A percentile compares a stretch with the other conserved stretches of the same genome.
Conservation (phyloP, 37 sponge, comb jelly and placozoan genomes). For the Hexactinellida sp. region DNA sequence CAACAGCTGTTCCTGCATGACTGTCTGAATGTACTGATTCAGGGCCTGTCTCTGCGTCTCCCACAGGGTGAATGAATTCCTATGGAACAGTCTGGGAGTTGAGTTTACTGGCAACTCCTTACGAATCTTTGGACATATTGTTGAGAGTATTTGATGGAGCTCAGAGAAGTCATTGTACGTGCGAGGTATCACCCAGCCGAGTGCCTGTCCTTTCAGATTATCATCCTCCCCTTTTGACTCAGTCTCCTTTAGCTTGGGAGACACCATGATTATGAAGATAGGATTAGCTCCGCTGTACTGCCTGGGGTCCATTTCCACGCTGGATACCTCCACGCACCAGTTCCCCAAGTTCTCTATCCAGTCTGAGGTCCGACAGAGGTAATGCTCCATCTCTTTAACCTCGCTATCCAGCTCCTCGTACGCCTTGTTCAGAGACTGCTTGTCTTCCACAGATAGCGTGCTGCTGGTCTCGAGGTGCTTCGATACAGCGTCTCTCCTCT, state of each 20-base stretch:
- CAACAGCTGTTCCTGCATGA: constrained; percentile 28
- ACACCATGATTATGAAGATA: not conserved
- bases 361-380: not conserved
- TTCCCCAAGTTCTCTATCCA: constrained; percentile 4
- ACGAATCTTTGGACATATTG: constrained; percentile 27
- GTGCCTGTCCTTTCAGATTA: not conserved
- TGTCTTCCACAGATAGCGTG: not conserved
- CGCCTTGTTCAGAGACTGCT: not conserved
- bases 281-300: not conserved
- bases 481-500: not conserved
- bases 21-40: constrained; percentile 29
- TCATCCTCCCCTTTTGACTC: not conserved
- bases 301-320: not conserved
- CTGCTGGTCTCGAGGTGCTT: not conserved
- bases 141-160: constrained; percentile 42
- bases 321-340: not conserved
- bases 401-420: not conserved
- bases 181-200: constrained; percentile 66
- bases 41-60: constrained; percentile 27
- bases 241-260: not conserved
- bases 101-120: constrained; percentile 31
- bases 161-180: constrained; percentile 53
- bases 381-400: constrained; percentile 12
- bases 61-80: constrained; percentile 31
- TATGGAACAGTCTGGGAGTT: constrained; percentile 18